Evolutionary conservation across 2,113 vertebrate species (phyloP), one percentile per base, ranked within the genome.

Genomic region (Tonatia bakeri): DNA sequence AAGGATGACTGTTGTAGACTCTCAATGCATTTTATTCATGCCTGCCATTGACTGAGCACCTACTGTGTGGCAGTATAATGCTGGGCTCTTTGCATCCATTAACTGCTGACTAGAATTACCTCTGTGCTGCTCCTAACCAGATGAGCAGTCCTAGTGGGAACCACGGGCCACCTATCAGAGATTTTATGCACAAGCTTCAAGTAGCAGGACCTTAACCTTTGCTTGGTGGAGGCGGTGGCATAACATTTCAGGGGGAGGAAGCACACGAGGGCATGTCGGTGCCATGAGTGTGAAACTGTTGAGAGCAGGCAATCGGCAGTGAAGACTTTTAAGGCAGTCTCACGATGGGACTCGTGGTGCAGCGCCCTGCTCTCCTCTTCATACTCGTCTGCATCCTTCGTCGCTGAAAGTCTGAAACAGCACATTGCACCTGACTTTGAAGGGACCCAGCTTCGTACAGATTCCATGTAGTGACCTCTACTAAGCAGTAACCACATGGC

Each of bases 291-390:
- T 85, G 77, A 67, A 15, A 59, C n/a, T 52, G 90, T 31, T 69
- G 59, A 76, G 43, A 70, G 38, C 54, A 59, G 40, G 50, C 15
- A 13, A 54, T 26, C 43, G 26, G 80, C 16, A 2, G 10, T 26
- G 56, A 56, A 3, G 87, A n/a, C 8, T 72, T 84, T 38, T n/a
- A 73, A 80, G 56, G 24, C 40, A 19, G 2, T 24, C 12, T 38
- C 43, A 1, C 40, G 14, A 7, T 73, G 26, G 33, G 6, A 38
- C 3, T 9, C 11, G 4, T 24, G n/a, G 4, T 14, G 2, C 26
- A 15, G 20, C 33, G 13, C 43, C 13, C 20, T 72, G 40, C 4
- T 75, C 8, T 4, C 19, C 3, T 20, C 47, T 72, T 81, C 36
- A 40, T 43, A 16, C 31, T 8, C 2, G 7, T 22, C 31, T 38